Conservation (phyloP, 2,113 vertebrate genomes). For the Psilopsiagon aymara region DNA sequence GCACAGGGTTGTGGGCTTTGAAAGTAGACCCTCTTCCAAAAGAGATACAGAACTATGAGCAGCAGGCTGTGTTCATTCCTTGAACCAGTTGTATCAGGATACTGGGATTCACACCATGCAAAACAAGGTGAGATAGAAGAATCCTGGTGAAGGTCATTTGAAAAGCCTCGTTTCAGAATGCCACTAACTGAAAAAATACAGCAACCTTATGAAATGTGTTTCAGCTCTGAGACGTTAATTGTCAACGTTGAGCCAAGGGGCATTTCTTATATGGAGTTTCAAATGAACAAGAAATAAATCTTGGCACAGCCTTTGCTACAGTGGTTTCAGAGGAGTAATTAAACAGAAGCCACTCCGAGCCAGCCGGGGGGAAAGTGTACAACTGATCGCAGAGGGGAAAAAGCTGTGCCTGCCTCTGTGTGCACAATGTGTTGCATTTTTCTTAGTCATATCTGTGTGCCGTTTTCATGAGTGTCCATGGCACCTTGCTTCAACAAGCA, state of each 20-base stretch:
- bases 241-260: conserved; percentile 9
- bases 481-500: neutral
- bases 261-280: conserved; percentile 19
- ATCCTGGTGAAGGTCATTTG: neutral
- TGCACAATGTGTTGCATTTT: neutral
- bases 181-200: neutral
- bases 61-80: neutral
- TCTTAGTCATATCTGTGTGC: neutral
- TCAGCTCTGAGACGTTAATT: neutral
- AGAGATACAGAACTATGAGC: neutral
- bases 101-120: neutral
- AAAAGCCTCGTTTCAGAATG: neutral
- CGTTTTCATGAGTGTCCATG: neutral
- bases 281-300: neutral
- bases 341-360: neutral
- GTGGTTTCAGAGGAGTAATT: conserved; percentile 25
- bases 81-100: neutral
- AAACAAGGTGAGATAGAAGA: neutral
- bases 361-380: fast-evolving
- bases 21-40: neutral
- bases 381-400: neutral
- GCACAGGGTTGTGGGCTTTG: neutral
- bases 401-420: neutral
- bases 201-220: neutral
- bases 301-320: conserved; percentile 13